A percentile compares a stretch with the other conserved stretches of the same genome.
Conservation (phyloP, 1,140 invertebrate species). For the Drosophila novamexicana region DNA sequence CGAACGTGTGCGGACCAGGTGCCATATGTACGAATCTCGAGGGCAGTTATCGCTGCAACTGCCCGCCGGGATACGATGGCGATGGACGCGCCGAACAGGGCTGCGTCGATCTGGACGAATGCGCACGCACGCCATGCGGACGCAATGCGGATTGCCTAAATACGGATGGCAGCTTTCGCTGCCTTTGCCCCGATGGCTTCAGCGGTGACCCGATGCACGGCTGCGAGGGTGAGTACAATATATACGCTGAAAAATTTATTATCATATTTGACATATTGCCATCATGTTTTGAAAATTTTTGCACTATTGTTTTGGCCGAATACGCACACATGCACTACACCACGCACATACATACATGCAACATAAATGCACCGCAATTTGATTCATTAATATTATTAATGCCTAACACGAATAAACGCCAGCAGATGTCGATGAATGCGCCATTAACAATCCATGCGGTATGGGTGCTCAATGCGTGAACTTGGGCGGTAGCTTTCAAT, state of each 20-base stretch:
- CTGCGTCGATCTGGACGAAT: slow-evolving; percentile 90
- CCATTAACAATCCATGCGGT: slow-evolving; percentile 90
- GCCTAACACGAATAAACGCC: slow-evolving; percentile 57
- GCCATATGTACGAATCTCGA: slow-evolving; percentile 92
- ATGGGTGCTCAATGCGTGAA: slow-evolving; percentile 90
- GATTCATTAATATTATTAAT: slow-evolving; percentile 68
- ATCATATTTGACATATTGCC: slow-evolving; percentile 42
- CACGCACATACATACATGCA: slow-evolving; percentile 32
- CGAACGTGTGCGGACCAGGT: slow-evolving; percentile 90
- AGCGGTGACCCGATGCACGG: slow-evolving; percentile 89
- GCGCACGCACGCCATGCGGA: slow-evolving; percentile 88
- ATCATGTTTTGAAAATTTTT: slow-evolving; percentile 60
- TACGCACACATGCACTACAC: slow-evolving; percentile 32
- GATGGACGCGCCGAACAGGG: slow-evolving; percentile 88
- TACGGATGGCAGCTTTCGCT: slow-evolving; percentile 89
- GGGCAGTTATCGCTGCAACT: slow-evolving; percentile 92
- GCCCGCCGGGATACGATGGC: slow-evolving; percentile 91
- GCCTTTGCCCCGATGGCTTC: slow-evolving; percentile 91
- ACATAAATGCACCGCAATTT: slow-evolving; percentile 70
- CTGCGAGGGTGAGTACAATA: slow-evolving; percentile 88
- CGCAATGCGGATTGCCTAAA: slow-evolving; percentile 90
- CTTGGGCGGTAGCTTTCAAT: slow-evolving; percentile 90
- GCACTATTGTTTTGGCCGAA: slow-evolving; percentile 64
- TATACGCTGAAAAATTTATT: background rate
- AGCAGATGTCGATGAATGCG: slow-evolving; percentile 94